A percentile compares a stretch with the other conserved stretches of the same genome.
These are phyloP conservation scores for Pseudotriccus pelzelni DNA, from an alignment of 2,797 vertebrate species.

Conservation along the genomic window DNA sequence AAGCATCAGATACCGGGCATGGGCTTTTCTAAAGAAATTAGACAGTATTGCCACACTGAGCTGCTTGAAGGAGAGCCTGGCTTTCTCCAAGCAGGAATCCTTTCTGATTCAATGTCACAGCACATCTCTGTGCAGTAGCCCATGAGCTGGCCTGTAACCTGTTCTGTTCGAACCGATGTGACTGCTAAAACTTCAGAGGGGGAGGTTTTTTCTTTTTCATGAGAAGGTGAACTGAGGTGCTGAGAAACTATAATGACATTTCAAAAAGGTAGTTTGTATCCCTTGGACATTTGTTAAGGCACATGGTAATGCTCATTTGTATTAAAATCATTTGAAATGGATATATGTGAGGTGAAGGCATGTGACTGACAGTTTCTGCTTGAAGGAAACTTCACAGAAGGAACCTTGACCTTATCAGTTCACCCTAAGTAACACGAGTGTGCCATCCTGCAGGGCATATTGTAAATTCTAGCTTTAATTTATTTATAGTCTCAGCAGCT, in stretches of 20 bases:
- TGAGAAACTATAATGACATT: not conserved
- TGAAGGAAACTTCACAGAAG: not conserved
- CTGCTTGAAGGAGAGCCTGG: not conserved
- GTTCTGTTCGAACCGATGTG: not conserved
- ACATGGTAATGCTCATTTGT: not conserved
- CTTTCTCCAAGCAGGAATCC: not conserved
- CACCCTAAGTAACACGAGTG: not conserved
- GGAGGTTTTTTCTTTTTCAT: not conserved
- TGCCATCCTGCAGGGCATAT: not conserved
- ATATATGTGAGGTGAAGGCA: not conserved
- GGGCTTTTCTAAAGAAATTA: not conserved
- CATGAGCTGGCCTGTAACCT: not conserved
- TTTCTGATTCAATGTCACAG: not conserved
- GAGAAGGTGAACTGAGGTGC: not conserved
- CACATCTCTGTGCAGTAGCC: not conserved
- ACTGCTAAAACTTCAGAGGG: not conserved
- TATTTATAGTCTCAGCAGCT: not conserved
- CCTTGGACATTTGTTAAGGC: not conserved
- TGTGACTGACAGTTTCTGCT: not conserved
- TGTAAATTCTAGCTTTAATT: constrained; percentile 9
- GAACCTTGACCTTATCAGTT: not conserved
- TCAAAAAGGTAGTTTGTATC: not conserved
- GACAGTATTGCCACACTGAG: not conserved
- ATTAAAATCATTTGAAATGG: not conserved
- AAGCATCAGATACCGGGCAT: not conserved